A percentile compares a stretch with the other conserved stretches of the same genome.
phyloP scores from a whole-genome alignment of 2,797 vertebrate species.

The Anniella stebbinsi region DNA sequence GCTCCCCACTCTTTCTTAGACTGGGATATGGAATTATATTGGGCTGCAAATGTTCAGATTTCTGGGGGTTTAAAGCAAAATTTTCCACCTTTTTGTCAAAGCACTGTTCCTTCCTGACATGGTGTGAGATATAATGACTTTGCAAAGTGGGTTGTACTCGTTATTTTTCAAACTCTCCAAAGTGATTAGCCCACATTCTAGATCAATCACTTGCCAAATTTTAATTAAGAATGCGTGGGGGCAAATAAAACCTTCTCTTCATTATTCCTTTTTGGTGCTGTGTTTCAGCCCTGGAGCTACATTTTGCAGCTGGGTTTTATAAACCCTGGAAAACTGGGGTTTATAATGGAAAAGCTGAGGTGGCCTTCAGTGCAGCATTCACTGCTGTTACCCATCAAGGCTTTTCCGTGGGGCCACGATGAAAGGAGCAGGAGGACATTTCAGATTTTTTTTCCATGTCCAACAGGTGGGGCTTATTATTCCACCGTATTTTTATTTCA shows the following conservation, averaged over 20 bases:
- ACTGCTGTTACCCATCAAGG: slow-evolving; percentile 77
- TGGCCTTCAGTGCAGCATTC: slow-evolving; percentile 71
- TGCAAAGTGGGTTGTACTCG: slow-evolving; percentile 62
- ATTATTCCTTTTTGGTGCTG: slow-evolving; percentile 69
- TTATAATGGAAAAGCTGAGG: slow-evolving; percentile 80
- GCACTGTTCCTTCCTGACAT: slow-evolving; percentile 71
- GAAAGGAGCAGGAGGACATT: slow-evolving; percentile 74
- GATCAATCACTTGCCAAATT: slow-evolving; percentile 79
- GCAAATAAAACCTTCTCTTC: slow-evolving; percentile 73
- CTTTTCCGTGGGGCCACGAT: slow-evolving; percentile 76
- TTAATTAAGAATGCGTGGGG: slow-evolving; percentile 75
- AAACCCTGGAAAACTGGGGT: slow-evolving; percentile 77
- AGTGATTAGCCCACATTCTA: slow-evolving; percentile 75
- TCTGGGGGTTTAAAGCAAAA: slow-evolving; percentile 57
- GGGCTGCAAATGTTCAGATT: slow-evolving; percentile 27
- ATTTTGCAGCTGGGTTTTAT: slow-evolving; percentile 75
- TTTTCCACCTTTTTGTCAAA: slow-evolving; percentile 61
- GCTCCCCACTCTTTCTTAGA: neutral
- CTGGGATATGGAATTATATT: neutral
- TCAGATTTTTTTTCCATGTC: slow-evolving; percentile 61
- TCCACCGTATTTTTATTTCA: slow-evolving; percentile 76
- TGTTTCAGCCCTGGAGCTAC: slow-evolving; percentile 73
- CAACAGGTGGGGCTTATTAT: slow-evolving; percentile 78
- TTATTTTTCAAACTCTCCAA: slow-evolving; percentile 71
- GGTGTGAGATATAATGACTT: slow-evolving; percentile 66